Conservation (phyloP, 2,113 vertebrate species). For the Triplophysa siluroides region DNA sequence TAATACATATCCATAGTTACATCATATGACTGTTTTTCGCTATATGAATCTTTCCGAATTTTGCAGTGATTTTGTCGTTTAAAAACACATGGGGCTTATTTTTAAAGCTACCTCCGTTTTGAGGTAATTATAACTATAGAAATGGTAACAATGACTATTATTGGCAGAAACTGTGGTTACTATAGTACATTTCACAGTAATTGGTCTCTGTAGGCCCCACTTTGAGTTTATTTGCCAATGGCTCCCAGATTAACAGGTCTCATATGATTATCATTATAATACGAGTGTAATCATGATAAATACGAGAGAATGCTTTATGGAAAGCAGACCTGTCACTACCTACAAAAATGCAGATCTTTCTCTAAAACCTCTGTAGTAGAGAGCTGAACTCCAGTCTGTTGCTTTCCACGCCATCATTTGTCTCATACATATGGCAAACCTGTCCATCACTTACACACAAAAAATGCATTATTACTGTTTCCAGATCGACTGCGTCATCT, state of each 20-base stretch:
- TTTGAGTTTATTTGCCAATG: too few species aligned
- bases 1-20: too few species aligned
- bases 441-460: neutral
- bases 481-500: neutral
- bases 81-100: neutral
- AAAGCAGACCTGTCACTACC: neutral
- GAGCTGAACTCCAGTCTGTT: neutral
- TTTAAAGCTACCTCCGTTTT: neutral
- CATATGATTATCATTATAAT: neutral
- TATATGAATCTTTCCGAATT: neutral
- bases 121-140: neutral
- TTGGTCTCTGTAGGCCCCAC: too few species aligned
- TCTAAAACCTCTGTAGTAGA: neutral
- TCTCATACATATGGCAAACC: constrained; percentile 8
- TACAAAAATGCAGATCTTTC: neutral
- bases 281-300: neutral
- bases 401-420: neutral
- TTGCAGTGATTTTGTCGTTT: neutral
- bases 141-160: neutral
- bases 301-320: neutral
- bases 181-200: neutral
- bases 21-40: neutral
- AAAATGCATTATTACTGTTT: constrained; percentile 4
- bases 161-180: neutral
- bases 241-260: neutral